Evolutionary conservation across 2,113 vertebrate genomes (phyloP), one percentile per base, ranked within the genome.

Genomic region (Himantopus leucocephalus): DNA sequence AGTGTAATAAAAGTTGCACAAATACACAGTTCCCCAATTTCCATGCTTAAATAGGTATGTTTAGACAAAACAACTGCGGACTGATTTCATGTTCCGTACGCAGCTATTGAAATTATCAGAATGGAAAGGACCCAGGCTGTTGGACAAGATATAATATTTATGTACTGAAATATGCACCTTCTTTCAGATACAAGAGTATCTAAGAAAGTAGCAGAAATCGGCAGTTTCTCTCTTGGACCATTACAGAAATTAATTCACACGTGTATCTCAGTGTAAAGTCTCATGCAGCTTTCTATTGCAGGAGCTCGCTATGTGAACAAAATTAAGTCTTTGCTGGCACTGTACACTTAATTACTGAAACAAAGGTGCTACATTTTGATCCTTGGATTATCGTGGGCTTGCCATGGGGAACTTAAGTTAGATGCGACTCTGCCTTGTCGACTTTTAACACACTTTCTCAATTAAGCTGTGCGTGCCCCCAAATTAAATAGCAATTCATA

Each of bases 391-490:
- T 62, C 3, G 3, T 45, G 60, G 45, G 29, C 20, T 92, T 93
- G 82, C 84, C 77, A 71, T 3, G 0, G 45, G 62, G 77, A 86
- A 14, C 67, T 82, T 60, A 27, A 93, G 89, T 79, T 74, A 5
- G 80, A n/a, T 93, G 45, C 91, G 92, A 64, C 43, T 96, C 48
- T 81, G 56, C 6, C 55, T 85, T 76, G 47, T 73, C 7, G 34
- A 41, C 67, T 96, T 80, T 74, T 92, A 86, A 67, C 63, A 67
- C 5, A 43, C 35, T 56, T 91, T 35, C 88, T 82, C 87, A 96
- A 90, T 97, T 95, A 97, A 96, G 82, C 45, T 77, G 17, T 90
- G 96, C 66, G 35, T 97, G 90, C 17, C 71, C 56, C 58, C 67
- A 78, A 4, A 92, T 86, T 95, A 77, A 96, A 91, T 52, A 88